These are phyloP conservation scores for Thyatira batis DNA, from an alignment of 2,888 invertebrate species.

Conservation along the genomic window DNA sequence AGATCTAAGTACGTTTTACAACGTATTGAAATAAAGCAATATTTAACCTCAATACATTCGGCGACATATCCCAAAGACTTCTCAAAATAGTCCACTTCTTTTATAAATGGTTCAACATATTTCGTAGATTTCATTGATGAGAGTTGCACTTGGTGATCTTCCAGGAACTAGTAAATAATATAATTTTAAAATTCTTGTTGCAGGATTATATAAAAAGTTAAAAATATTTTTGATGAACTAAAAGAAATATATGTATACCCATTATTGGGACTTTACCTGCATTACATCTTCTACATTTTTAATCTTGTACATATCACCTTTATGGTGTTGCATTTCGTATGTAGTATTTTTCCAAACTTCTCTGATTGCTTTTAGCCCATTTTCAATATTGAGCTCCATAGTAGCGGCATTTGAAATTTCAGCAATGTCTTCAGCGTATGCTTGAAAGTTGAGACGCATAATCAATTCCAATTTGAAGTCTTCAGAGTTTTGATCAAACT, in stretches of 20 bases:
- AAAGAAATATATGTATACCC: no score
- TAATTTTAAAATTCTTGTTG: no score
- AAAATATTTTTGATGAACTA: no score
- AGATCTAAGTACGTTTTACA: no score
- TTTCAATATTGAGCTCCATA: constrained; percentile 94
- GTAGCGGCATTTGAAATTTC: constrained; percentile 94
- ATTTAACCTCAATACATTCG: constrained; percentile 88
- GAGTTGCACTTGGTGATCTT: constrained; percentile 92
- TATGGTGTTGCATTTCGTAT: constrained; percentile 88
- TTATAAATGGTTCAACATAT: constrained; percentile 92
- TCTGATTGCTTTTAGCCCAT: constrained; percentile 87
- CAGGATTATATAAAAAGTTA: no score
- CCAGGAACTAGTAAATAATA: constrained; percentile 77
- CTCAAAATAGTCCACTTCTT: constrained; percentile 94
- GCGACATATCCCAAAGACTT: constrained; percentile 90
- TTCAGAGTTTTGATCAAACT: constrained; percentile 90
- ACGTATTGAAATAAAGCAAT: background rate
- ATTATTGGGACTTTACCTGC: constrained; percentile 64
- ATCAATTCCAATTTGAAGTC: constrained; percentile 92
- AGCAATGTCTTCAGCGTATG: constrained; percentile 90
- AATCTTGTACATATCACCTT: constrained; percentile 86
- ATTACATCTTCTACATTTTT: constrained; percentile 90
- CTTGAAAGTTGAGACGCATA: constrained; percentile 91
- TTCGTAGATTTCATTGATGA: constrained; percentile 94
- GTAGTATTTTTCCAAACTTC: constrained; percentile 87